Base-by-base conservation (phyloP, 2,797 vertebrate species). In the Euphonia xanthogaster region DNA sequence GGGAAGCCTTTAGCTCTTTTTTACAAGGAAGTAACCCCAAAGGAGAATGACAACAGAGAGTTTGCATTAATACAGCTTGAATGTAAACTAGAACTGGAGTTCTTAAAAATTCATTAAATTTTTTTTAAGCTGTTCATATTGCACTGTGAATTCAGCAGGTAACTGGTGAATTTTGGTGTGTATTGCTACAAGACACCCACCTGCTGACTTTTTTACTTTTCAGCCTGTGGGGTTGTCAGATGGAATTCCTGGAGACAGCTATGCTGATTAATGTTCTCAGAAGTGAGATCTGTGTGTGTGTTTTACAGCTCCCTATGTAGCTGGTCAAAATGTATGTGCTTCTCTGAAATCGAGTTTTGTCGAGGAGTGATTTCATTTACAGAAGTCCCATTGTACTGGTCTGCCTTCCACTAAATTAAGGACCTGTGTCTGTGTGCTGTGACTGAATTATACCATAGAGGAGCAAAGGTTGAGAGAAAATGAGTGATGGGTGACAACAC, bases 121-220 rank as follows among this genome's bases (percentile, higher is more conserved):
- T 6, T 2, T 37, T 65, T 63, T 50, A 58, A 61, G 30, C 30
- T 58, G 5, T 84, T 79, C 23, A 4, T 40, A 23, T 37, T 61
- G 55, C 1, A 0, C 30, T 73, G 5, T 75, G 51, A 78, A 40
- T 78, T 66, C 40, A 53, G 51, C 44, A 73, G 60, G 45, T 40
- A 67, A 2, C 63, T 68, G 39, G 28, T 76, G 58, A 86, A 39
- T n/a, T 55, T 23, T 55, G 33, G 17, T 82, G 8, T n/a, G 15
- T 39, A 4, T 74, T 73, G 53, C 57, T 57, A 63, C 25, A 54
- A 44, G 75, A 28, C 58, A 45, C 47, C 39, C 42, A 24, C 66
- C 30, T 77, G n/a, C 45, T 81, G 80, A 58, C 31, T 27, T 88
- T 75, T 55, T 45, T 42, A 4, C 30, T 90, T 88, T 93, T 44